phyloP scores from a whole-genome alignment of 2,113 vertebrate genomes.

The Toxostoma redivivum region DNA sequence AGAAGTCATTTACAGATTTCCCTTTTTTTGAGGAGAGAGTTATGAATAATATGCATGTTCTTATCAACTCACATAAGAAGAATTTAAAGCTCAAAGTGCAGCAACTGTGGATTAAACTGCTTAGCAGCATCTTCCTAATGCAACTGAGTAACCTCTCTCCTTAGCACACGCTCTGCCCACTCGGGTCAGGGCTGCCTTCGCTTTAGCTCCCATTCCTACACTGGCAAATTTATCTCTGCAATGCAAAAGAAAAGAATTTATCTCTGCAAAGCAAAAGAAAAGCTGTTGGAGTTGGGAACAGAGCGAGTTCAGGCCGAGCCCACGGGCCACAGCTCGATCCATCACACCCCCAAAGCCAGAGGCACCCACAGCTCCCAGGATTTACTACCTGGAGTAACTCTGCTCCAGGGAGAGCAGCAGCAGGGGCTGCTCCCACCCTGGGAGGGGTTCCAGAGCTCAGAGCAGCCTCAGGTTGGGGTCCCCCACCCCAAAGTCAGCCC shows the following conservation, averaged over 20 bases:
- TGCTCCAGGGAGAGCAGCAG: neutral
- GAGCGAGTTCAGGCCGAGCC: neutral
- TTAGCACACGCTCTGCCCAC: neutral
- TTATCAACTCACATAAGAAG: neutral
- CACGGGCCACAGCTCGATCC: neutral
- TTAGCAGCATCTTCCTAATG: neutral
- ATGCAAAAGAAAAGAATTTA: neutral
- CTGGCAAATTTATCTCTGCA: neutral
- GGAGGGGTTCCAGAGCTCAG: neutral
- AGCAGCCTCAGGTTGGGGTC: neutral
- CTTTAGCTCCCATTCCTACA: neutral
- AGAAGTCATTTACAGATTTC: neutral
- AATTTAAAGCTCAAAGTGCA: constrained; percentile 46
- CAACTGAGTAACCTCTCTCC: neutral
- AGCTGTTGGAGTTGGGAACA: neutral
- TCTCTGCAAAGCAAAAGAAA: neutral
- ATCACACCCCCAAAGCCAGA: too few relatives aligned
- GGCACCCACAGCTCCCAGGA: rapidly evolving
- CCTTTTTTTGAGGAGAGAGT: neutral
- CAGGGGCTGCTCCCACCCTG: rapidly evolving
- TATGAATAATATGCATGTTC: neutral
- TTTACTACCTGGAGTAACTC: neutral
- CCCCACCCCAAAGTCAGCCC: neutral
- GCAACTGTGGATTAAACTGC: neutral
- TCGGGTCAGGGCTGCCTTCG: neutral